These are phyloP conservation scores for Vidua macroura DNA, from an alignment of 2,113 vertebrate species.

Conservation along the genomic window DNA sequence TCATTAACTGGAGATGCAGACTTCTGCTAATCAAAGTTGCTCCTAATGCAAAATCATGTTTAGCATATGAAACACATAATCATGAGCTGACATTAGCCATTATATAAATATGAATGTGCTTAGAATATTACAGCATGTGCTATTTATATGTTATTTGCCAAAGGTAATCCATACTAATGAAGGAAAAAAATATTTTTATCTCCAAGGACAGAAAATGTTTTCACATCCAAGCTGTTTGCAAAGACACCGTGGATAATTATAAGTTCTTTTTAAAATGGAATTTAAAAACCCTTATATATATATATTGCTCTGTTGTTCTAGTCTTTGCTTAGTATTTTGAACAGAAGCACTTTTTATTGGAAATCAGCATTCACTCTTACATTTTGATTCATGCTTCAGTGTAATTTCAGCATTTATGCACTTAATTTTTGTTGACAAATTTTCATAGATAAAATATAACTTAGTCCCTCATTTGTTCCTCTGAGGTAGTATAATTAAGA, in stretches of 20 bases:
- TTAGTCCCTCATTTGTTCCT: slow-evolving; percentile 17
- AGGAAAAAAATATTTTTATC: slow-evolving; percentile 12
- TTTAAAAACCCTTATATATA: background rate
- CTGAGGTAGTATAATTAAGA: background rate
- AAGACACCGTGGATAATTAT: background rate
- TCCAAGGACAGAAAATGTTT: background rate
- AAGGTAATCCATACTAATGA: slow-evolving; percentile 32
- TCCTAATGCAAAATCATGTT: slow-evolving; percentile 2
- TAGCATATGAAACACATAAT: slow-evolving; percentile 40
- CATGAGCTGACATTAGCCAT: slow-evolving; percentile 7
- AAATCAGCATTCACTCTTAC: background rate
- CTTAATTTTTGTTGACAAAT: slow-evolving; percentile 49
- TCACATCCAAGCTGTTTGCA: background rate
- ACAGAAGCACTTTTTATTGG: background rate
- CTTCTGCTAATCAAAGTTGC: slow-evolving; percentile 18
- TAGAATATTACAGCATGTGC: slow-evolving; percentile 4
- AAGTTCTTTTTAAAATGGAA: background rate
- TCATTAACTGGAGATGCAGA: background rate
- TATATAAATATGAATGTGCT: slow-evolving; percentile 34
- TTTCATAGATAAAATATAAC: slow-evolving; percentile 22
- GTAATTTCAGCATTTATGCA: slow-evolving; percentile 40
- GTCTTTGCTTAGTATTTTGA: background rate
- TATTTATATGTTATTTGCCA: slow-evolving; percentile 26
- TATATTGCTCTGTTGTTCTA: background rate
- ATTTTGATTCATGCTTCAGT: slow-evolving; percentile 17